Evolutionary conservation across 2,113 vertebrate species (phyloP), one percentile per base, ranked within the genome.

Genomic region (Eolophus roseicapilla): DNA sequence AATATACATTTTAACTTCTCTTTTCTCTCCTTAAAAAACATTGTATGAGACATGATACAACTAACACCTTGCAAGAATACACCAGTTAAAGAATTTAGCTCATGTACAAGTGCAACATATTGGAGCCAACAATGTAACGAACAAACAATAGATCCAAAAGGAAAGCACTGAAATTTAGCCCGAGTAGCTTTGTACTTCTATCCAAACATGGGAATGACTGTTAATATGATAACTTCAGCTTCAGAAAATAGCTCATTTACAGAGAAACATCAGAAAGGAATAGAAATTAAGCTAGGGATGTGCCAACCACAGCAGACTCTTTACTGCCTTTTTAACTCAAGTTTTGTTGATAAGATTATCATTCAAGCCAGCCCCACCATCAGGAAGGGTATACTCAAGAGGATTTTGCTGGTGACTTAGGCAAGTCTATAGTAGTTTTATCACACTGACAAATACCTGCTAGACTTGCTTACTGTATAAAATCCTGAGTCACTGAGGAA

Each of bases 1-100:
- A 85, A 79, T 1, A 59, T 1, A 59, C 13, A 59, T 0, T 0
- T 7, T 11, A 64, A 59, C 5, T 21, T 5, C 3, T 41, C n/a
- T 33, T 43, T 10, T 4, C 46, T 33, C 11, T 18, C 13, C 7
- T 7, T n/a, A 25, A 70, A 57, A 69, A 47, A 2, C 0, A 0
- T 1, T 14, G 1, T 1, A 17, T 25, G 49, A 80, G 37, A 75
- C 15, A 17, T 2, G 3, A n/a, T 3, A 4, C 2, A 69, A 88
- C 11, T 6, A 39, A 21, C 11, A 41, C 2, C 27, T 77, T 49
- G n/a, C 0, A 1, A 77, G 31, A 23, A 49, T 47, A 29, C 4
- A 63, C 8, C 25, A 27, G 25, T 29, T 67, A 31, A 78, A 77
- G 3, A 37, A 37, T 17, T 86, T 16, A 60, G 10, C 9, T 87